phyloP scores from a whole-genome alignment of 2,113 vertebrate genomes.

The Macroglossus sobrinus region DNA sequence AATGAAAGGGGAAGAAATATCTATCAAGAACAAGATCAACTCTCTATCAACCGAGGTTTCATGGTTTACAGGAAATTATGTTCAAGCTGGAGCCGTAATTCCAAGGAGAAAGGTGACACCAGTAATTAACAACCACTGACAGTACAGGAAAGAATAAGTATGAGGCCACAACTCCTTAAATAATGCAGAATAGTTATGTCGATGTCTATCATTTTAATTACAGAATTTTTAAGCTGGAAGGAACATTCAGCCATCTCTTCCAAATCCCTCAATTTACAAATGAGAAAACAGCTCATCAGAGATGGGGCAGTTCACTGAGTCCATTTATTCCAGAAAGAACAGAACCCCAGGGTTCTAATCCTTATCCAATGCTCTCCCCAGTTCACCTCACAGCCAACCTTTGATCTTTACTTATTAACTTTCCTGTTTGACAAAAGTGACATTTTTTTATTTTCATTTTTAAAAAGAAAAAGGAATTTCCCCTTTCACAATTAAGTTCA shows the following conservation, averaged over 20 bases:
- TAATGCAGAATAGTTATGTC: neutral
- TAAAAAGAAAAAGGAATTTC: neutral
- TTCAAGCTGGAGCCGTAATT: neutral
- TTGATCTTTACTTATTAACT: neutral
- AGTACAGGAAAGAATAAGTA: neutral
- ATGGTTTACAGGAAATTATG: neutral
- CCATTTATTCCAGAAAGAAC: neutral
- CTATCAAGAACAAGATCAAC: neutral
- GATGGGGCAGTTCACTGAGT: neutral
- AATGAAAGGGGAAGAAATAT: neutral
- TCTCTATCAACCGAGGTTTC: neutral
- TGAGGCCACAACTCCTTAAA: neutral
- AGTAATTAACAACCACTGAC: neutral
- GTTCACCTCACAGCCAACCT: neutral
- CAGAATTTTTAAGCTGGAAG: neutral
- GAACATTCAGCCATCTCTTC: neutral
- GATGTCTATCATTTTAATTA: neutral
- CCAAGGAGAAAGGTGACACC: neutral
- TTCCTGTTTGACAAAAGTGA: neutral
- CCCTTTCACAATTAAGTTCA: neutral
- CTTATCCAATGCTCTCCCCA: neutral
- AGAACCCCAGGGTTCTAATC: neutral
- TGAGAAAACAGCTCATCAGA: neutral
- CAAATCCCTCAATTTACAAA: neutral
- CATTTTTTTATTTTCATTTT: neutral